phyloP scores from a whole-genome alignment of 2,888 invertebrate genomes.

The Amiota communis region DNA sequence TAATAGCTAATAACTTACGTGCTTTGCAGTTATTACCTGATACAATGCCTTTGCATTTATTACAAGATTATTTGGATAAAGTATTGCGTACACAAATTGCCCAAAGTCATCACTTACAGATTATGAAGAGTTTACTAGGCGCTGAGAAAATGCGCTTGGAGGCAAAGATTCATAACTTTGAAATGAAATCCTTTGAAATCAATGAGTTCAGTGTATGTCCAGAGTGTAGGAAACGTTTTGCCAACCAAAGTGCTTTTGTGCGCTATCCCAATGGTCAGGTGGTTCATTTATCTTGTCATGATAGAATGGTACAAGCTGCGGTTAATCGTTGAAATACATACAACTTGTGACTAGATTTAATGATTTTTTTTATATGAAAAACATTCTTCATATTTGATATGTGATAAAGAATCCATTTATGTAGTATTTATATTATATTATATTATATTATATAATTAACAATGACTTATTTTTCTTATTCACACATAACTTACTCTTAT shows the following conservation, averaged over 20 bases:
- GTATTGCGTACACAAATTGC: constrained; percentile 84
- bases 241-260: constrained; percentile 94
- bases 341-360: too few relatives aligned
- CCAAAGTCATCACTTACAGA: constrained; percentile 82
- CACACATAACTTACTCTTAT: too few relatives aligned
- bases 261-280: constrained; percentile 92
- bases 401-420: constrained; percentile 4
- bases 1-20: neutral
- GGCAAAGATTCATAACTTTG: constrained; percentile 84
- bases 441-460: neutral
- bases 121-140: constrained; percentile 87
- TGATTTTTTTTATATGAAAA: too few relatives aligned
- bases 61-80: constrained; percentile 86
- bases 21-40: constrained; percentile 82
- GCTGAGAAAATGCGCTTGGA: constrained; percentile 89
- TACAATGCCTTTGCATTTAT: constrained; percentile 82
- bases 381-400: neutral
- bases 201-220: constrained; percentile 91
- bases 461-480: neutral
- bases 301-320: constrained; percentile 50
- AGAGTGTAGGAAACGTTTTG: constrained; percentile 94
- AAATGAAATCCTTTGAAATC: constrained; percentile 87
- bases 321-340: neutral
- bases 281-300: constrained; percentile 93
- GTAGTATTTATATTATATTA: constrained; percentile 9